A percentile compares a stretch with the other conserved stretches of the same genome.
phyloP scores from a whole-genome alignment of 2,113 vertebrate genomes.

The Cebus imitator region DNA sequence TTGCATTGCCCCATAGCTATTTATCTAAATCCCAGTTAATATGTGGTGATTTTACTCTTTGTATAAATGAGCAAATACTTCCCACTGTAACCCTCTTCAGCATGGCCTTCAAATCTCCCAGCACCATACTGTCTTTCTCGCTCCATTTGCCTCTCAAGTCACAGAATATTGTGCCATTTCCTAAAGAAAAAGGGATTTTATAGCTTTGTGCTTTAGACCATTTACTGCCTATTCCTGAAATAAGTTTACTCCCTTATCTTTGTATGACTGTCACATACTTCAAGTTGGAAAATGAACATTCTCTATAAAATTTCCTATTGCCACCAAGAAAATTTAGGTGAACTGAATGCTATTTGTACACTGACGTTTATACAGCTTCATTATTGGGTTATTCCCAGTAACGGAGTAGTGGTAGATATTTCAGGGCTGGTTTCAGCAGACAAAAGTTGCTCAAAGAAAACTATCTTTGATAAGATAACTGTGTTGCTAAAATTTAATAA shows the following conservation, averaged over 20 bases:
- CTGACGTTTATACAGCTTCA: not conserved
- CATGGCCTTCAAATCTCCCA: not conserved
- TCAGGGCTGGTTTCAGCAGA: not conserved
- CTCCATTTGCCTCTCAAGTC: not conserved
- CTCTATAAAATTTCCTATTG: not conserved
- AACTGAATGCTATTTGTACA: not conserved
- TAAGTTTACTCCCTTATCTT: not conserved
- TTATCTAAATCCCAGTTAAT: not conserved
- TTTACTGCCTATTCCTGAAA: not conserved
- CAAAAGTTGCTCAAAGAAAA: not conserved
- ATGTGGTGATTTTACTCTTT: not conserved
- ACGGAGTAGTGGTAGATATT: not conserved
- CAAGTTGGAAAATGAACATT: conserved; percentile 29
- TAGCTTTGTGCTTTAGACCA: not conserved
- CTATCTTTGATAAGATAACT: not conserved
- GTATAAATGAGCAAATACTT: not conserved
- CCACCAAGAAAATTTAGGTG: not conserved
- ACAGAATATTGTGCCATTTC: not conserved
- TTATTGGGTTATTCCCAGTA: not conserved
- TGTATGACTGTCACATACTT: not conserved
- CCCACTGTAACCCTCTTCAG: not conserved
- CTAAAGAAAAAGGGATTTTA: not conserved
- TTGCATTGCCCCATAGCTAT: not conserved
- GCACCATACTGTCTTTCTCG: not conserved
- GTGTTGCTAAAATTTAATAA: not conserved